Evolutionary conservation across 2,888 invertebrate genomes (phyloP).

Genomic region (Sinodicranocentrus sp.): DNA sequence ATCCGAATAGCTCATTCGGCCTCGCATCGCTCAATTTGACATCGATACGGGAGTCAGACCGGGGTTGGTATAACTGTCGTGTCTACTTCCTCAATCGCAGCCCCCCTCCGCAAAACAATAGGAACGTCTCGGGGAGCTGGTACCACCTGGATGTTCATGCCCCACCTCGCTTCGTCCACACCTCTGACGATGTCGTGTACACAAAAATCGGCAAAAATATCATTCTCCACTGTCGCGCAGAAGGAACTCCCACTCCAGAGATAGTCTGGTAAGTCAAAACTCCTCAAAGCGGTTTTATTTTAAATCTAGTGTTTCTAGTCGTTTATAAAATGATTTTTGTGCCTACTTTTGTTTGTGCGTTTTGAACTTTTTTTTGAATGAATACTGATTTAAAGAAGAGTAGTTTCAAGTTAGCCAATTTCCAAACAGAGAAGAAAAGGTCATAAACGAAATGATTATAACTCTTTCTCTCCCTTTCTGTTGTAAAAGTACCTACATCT

Average conservation of each 20-base stretch:
- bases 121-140: conserved; percentile 88
- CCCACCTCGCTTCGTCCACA: conserved; percentile 96
- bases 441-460: too few species aligned
- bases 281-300: too few species aligned
- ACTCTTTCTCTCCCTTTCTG: too few species aligned
- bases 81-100: conserved; percentile 97
- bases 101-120: conserved; percentile 92
- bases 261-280: conserved; percentile 97
- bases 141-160: conserved; percentile 98
- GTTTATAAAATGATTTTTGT: too few species aligned
- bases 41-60: conserved; percentile 94
- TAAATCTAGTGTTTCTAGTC: too few species aligned
- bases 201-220: conserved; percentile 97
- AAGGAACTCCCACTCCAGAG: conserved; percentile 96
- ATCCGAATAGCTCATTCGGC: conserved; percentile 84
- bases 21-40: conserved; percentile 97
- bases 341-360: too few species aligned
- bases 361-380: too few species aligned
- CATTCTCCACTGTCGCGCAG: conserved; percentile 97
- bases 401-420: too few species aligned
- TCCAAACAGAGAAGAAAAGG: too few species aligned
- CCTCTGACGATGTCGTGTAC: conserved; percentile 97
- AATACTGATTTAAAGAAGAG: too few species aligned
- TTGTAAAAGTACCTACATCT: too few species aligned
- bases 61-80: conserved; percentile 97